A percentile compares a stretch with the other conserved stretches of the same genome.
Conservation (phyloP, 1,140 invertebrate genomes). For the Antheraea mylitta region DNA sequence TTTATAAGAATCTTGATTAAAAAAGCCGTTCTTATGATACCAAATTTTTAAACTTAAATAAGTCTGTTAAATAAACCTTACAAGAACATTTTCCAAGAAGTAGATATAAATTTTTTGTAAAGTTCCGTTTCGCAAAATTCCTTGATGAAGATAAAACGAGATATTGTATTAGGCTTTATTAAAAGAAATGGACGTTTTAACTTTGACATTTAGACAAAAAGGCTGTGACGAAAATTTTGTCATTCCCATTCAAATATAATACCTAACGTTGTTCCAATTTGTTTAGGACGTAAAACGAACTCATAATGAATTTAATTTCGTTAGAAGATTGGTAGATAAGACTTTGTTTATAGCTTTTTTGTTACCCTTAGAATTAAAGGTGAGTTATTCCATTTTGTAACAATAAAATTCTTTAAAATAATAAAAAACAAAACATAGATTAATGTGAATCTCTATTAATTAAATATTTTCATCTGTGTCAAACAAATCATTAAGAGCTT, state of each 20-base stretch:
- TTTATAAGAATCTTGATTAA: background rate
- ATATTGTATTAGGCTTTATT: slow-evolving; percentile 4
- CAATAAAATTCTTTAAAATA: background rate
- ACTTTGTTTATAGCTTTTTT: slow-evolving; percentile 7
- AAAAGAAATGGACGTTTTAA: slow-evolving; percentile 1
- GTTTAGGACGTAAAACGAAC: slow-evolving; percentile 13
- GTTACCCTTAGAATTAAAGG: slow-evolving; percentile 3
- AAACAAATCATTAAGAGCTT: background rate
- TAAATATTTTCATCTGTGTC: background rate
- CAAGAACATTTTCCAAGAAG: background rate
- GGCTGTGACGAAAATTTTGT: slow-evolving; percentile 1
- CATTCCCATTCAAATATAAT: slow-evolving; percentile 7
- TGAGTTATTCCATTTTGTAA: background rate
- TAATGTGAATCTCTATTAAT: background rate
- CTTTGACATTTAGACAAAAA: slow-evolving; percentile 8
- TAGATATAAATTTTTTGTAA: background rate
- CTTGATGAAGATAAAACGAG: background rate
- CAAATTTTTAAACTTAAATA: background rate
- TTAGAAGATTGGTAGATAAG: slow-evolving; percentile 11
- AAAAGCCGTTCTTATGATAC: background rate
- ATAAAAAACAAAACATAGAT: background rate
- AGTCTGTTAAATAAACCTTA: background rate
- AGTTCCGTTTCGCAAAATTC: background rate
- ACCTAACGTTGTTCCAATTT: slow-evolving; percentile 8
- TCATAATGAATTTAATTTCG: slow-evolving; percentile 14